Conservation (phyloP, 2,797 vertebrate genomes). For the Streptopelia turtur region DNA sequence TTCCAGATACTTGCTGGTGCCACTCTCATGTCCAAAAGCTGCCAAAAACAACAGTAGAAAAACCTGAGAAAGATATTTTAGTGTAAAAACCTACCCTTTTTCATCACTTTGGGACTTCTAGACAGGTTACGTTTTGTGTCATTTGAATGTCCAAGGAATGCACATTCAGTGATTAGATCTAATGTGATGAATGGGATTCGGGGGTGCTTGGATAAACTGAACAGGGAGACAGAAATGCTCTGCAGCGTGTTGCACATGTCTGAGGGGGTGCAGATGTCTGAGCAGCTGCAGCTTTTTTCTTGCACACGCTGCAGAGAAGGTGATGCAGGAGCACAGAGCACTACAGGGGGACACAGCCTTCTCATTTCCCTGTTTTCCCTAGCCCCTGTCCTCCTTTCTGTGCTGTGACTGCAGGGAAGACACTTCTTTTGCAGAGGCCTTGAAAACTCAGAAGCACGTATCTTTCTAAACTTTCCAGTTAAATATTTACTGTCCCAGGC, state of each 20-base stretch:
- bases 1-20: not conserved
- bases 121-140: not conserved
- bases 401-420: not conserved
- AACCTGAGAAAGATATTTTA: not conserved
- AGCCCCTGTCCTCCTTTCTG: not conserved
- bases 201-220: not conserved
- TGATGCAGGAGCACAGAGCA: rapidly evolving
- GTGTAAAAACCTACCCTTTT: not conserved
- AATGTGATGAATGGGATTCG: not conserved
- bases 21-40: not conserved
- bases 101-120: not conserved
- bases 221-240: not conserved
- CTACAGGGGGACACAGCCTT: not conserved
- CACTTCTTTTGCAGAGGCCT: not conserved
- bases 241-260: rapidly evolving
- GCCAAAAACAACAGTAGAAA: not conserved
- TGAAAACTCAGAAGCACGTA: not conserved
- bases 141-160: not conserved
- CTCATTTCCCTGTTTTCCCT: not conserved
- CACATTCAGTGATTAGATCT: not conserved
- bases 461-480: conserved; percentile 33
- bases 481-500: conserved; percentile 41
- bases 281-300: not conserved
- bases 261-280: not conserved
- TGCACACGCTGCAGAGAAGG: not conserved